These are phyloP conservation scores for Myrmecobius fasciatus DNA, from an alignment of 2,113 vertebrate species.

Conservation along the genomic window DNA sequence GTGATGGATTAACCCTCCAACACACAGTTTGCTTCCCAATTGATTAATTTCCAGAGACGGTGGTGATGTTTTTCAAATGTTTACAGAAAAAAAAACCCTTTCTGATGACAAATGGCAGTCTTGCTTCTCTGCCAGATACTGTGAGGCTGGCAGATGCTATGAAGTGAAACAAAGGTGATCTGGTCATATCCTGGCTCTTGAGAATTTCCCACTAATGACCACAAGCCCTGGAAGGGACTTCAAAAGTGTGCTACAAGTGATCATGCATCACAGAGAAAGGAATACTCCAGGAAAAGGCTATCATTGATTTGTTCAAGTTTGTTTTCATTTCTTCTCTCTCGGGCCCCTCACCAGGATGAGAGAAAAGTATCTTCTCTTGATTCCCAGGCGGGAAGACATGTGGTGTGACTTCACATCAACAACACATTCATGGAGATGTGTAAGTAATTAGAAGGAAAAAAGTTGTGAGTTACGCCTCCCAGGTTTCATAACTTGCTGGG, in stretches of 20 bases:
- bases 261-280: slow-evolving; percentile 11
- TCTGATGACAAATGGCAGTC: slow-evolving; percentile 41
- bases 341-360: slow-evolving; percentile 39
- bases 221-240: background rate
- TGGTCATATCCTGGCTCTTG: background rate
- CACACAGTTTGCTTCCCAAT: slow-evolving; percentile 45
- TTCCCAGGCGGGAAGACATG: slow-evolving; percentile 70
- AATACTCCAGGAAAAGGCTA: slow-evolving; percentile 54
- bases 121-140: background rate
- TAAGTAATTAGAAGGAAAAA: slow-evolving; percentile 68
- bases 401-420: slow-evolving; percentile 66
- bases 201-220: background rate
- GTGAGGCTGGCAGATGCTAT: background rate
- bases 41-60: slow-evolving; percentile 62
- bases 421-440: slow-evolving; percentile 67
- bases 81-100: slow-evolving; percentile 47
- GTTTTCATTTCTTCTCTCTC: background rate
- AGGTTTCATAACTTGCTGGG: slow-evolving; percentile 47
- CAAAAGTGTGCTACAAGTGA: slow-evolving; percentile 8
- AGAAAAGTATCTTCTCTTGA: slow-evolving; percentile 58
- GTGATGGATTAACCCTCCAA: slow-evolving; percentile 74
- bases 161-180: background rate
- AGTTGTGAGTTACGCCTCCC: slow-evolving; percentile 52
- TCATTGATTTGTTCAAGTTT: slow-evolving; percentile 16
- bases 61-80: slow-evolving; percentile 42